These are phyloP conservation scores for Burhinus bistriatus DNA, from an alignment of 2,113 vertebrate species.

Conservation along the genomic window DNA sequence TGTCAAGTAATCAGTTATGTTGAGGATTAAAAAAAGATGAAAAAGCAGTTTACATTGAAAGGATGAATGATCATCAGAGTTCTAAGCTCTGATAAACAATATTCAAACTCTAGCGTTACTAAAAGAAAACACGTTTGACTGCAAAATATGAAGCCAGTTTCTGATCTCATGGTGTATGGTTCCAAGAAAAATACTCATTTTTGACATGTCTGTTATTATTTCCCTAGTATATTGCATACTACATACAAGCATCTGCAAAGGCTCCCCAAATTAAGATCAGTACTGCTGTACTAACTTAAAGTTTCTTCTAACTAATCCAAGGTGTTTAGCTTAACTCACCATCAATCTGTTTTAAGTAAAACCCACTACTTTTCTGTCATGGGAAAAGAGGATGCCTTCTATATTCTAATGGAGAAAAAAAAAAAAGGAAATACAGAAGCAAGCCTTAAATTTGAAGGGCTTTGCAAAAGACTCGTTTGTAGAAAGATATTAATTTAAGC, in stretches of 20 bases:
- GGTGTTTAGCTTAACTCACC: not conserved
- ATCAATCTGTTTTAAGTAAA: not conserved
- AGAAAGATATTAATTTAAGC: not conserved
- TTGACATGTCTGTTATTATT: slow-evolving; percentile 49
- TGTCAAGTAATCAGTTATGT: not conserved
- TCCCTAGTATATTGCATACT: slow-evolving; percentile 45
- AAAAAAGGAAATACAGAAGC: not conserved
- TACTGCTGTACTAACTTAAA: not conserved
- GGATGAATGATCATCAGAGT: not conserved
- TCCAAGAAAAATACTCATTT: slow-evolving; percentile 54
- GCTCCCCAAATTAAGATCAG: not conserved
- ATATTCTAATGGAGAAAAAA: fast-evolving
- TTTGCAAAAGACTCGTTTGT: not conserved
- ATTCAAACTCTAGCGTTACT: not conserved
- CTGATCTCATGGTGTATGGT: slow-evolving; percentile 31
- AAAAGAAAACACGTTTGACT: slow-evolving; percentile 36
- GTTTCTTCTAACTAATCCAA: not conserved
- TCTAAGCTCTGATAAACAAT: not conserved
- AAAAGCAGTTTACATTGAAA: not conserved
- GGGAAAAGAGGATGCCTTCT: not conserved
- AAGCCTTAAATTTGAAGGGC: not conserved
- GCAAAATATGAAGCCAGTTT: slow-evolving; percentile 45
- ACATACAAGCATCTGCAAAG: slow-evolving; percentile 16
- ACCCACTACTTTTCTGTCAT: not conserved
- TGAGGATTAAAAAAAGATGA: not conserved